phyloP scores from a whole-genome alignment of 2,797 vertebrate species.

The Malurus leucopterus region DNA sequence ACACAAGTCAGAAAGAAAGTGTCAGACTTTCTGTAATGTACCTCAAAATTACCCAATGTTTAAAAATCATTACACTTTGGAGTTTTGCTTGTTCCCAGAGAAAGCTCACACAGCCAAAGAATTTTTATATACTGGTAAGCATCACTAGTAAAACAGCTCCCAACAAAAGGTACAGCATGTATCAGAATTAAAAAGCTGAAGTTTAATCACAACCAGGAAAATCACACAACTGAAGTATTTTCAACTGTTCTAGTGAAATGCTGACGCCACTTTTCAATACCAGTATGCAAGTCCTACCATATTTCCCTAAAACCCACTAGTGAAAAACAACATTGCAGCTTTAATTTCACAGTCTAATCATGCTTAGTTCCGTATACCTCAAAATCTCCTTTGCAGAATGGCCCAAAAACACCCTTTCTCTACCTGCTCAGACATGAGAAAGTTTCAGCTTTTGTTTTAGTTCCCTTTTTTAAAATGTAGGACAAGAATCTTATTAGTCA shows the following conservation, averaged over 20 bases:
- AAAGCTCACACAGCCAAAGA: neutral
- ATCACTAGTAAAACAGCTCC: neutral
- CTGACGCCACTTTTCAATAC: neutral
- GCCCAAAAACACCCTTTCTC: neutral
- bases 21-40: neutral
- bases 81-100: neutral
- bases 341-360: neutral
- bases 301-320: neutral
- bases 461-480: neutral
- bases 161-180: neutral
- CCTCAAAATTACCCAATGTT: neutral
- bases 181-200: neutral
- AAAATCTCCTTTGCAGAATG: neutral
- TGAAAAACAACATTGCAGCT: neutral
- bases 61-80: neutral
- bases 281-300: neutral
- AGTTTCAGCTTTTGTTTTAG: neutral
- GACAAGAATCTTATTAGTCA: neutral
- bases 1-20: neutral
- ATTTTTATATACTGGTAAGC: neutral
- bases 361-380: neutral
- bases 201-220: neutral
- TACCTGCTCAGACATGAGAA: neutral
- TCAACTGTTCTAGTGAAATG: neutral
- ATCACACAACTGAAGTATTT: neutral